Evolutionary conservation across 2,797 vertebrate genomes (phyloP), one percentile per base, ranked within the genome.

Genomic region (Paratrypauchen microcephalus): DNA sequence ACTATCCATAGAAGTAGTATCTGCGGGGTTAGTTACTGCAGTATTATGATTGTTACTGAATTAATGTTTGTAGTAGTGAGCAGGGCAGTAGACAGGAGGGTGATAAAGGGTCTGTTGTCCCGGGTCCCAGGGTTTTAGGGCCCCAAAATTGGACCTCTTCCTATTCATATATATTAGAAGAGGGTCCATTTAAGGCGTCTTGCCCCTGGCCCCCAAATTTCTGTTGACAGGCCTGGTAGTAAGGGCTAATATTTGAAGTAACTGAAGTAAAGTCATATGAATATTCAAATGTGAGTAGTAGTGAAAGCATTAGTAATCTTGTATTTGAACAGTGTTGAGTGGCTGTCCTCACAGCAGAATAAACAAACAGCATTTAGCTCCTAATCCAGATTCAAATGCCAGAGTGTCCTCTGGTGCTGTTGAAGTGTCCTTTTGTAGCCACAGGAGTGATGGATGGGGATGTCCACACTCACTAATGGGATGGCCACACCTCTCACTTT

Each of bases 341-440:
- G 19, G 2, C 19, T 52, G 0, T 52, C 50, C 11, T 23, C 58
- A 21, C 57, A 50, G 50, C 64, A 69, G 58, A 26, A 21, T 74
- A 62, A 70, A 76, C 66, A 71, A 71, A 65, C 74, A n/a, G 57
- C 75, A 54, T 52, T 65, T 28, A 26, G 21, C 70, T 74, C 68
- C 55, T 32, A 57, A 82, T 69, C 75, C 69, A 75, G 75, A 86
- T 80, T 64, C 73, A 89, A 90, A 89, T 89, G 83, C 80, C 82
- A 86, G 57, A 63, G 48, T 80, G 79, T 87, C 85, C 75, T 81
- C 83, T 79, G 81, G 80, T 80, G 71, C 75, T 59, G 70, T 65
- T 65, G 21, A 69, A 56, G 63, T 36, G 73, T 71, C 30, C 48
- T 62, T 70, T 32, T 60, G 11, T 66, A 68, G 62, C n/a, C 24